Evolutionary conservation across 2,113 vertebrate species (phyloP), one percentile per base, ranked within the genome.

Genomic region (Nerophis lumbriciformis): DNA sequence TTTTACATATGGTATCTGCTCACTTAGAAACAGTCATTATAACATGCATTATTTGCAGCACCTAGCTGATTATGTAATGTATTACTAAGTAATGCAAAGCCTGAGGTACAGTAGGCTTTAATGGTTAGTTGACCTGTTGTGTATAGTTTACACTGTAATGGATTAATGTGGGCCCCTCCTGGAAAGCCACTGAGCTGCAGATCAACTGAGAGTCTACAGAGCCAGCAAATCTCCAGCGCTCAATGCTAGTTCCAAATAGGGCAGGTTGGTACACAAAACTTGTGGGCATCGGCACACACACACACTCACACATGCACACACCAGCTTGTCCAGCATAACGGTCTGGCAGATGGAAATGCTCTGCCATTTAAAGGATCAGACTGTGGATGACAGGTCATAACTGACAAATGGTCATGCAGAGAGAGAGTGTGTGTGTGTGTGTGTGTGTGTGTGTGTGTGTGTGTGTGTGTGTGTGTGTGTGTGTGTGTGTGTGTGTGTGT

Each of bases 151-250:
- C 37, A 57, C 51, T 49, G 48, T 63, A 69, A 65, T 48, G 54
- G 76, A 85, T 84, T 85, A 84, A 84, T 81, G 72, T 71, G 76
- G 61, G 75, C 48, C 10, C 73, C 76, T 83, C 78, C 76, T 80
- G 83, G 83, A 83, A 85, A 84, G 78, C 83, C 77, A 76, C 67
- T 83, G 81, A 81, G 76, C 75, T 66, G 75, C 80, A 79, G 73
- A 83, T 85, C 78, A 83, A 76, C 79, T 64, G 55, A 75, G 76
- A 71, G 55, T 65, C 76, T 61, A 69, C 69, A 38, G 63, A 66
- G 80, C 80, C 82, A 83, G 75, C 81, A 85, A 83, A 82, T 80
- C 79, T 80, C 75, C 60, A 63, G 73, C 75, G 57, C 84, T 83
- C 79, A 85, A 77, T 6, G 42, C 69, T 67, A 65, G 63, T 73